A percentile compares a stretch with the other conserved stretches of the same genome.
Evolutionary conservation across 2,797 vertebrate species (phyloP).

Genomic region (Carcharodon carcharias): DNA sequence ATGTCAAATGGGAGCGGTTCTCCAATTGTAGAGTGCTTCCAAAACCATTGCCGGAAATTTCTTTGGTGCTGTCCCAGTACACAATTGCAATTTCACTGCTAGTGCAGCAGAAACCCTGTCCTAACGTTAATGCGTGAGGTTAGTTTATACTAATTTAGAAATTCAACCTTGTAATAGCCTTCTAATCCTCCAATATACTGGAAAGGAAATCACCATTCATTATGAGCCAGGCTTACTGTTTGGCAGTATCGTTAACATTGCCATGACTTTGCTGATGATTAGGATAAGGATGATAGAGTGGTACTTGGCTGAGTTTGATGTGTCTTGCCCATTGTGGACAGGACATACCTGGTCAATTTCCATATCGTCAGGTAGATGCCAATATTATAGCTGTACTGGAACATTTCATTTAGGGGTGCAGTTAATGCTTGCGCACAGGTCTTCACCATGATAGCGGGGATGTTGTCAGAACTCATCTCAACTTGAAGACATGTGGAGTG

Average conservation of each 20-base stretch:
- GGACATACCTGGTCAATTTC: neutral
- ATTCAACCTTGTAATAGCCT: neutral
- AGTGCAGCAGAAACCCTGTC: too few relatives aligned
- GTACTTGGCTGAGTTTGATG: neutral
- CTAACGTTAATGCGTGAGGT: too few relatives aligned
- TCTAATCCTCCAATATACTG: neutral
- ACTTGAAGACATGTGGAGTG: neutral
- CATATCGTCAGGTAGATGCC: neutral
- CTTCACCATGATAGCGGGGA: neutral
- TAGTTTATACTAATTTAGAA: neutral
- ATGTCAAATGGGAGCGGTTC: too few relatives aligned
- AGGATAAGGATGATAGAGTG: neutral
- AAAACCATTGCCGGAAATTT: neutral
- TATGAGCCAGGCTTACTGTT: too few relatives aligned
- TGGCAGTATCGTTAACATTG: neutral
- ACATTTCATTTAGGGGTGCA: neutral
- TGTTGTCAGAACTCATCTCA: too few relatives aligned
- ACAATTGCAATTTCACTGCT: too few relatives aligned
- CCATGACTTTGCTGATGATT: neutral
- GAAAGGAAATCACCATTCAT: neutral
- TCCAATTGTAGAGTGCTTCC: neutral
- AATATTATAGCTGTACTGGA: neutral
- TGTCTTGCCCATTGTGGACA: neutral
- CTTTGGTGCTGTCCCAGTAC: too few relatives aligned
- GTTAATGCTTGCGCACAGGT: neutral